Percentiles rank a stretch among this genome's conserved stretches.
phyloP scores from a whole-genome alignment of 2,888 invertebrate genomes.

The Petrolisthes manimaculis region DNA sequence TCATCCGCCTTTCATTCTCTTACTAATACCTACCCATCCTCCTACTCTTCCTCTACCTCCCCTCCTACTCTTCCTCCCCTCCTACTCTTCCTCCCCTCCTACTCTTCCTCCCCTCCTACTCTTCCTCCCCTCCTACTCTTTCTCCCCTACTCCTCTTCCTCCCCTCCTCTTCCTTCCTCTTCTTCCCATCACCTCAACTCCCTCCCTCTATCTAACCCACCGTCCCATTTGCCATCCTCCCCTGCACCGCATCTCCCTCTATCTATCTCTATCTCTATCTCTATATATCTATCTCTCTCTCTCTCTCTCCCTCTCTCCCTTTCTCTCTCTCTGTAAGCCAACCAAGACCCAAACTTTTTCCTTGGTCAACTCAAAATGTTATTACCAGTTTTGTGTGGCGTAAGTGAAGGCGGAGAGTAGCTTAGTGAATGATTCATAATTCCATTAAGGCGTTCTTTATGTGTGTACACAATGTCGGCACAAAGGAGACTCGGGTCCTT shows the following conservation, averaged over 20 bases:
- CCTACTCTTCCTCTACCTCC: too few relatives aligned
- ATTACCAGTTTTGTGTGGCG: background rate
- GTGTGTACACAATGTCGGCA: background rate
- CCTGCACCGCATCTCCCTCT: too few relatives aligned
- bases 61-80: background rate
- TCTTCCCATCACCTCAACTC: too few relatives aligned
- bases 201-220: too few relatives aligned
- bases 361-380: background rate
- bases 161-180: too few relatives aligned
- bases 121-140: background rate
- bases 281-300: too few relatives aligned
- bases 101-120: background rate
- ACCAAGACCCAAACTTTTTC: background rate
- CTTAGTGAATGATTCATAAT: background rate
- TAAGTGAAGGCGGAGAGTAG: background rate
- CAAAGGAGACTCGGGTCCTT: background rate
- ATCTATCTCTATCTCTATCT: too few relatives aligned
- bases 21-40: background rate
- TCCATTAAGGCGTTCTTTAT: background rate
- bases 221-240: too few relatives aligned
- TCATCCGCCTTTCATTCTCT: background rate
- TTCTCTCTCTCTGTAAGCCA: background rate
- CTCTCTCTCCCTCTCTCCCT: background rate
- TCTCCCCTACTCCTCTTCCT: too few relatives aligned
- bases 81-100: background rate